A percentile compares a stretch with the other conserved stretches of the same genome.
These are phyloP conservation scores for Sarcophaga variegata DNA, from an alignment of 2,888 invertebrate species.

Conservation along the genomic window DNA sequence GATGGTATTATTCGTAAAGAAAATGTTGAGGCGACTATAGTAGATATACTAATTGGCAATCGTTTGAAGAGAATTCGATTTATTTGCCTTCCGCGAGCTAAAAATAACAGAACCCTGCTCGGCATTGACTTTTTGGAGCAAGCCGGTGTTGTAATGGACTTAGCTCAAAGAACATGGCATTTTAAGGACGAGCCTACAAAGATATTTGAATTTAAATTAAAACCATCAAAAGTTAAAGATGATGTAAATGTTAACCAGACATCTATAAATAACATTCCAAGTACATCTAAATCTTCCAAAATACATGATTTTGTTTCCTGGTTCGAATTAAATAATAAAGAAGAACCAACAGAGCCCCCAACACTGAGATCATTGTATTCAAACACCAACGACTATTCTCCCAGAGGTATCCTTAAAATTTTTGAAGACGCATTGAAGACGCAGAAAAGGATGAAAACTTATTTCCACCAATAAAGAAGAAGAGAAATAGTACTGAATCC, in stretches of 20 bases:
- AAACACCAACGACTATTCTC: constrained; percentile 21
- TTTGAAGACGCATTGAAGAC: constrained; percentile 31
- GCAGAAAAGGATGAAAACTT: not conserved
- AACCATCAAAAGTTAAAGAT: constrained; percentile 17
- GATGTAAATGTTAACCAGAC: not conserved
- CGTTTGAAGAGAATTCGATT: constrained; percentile 66
- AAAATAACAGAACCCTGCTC: constrained; percentile 39
- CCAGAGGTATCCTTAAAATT: constrained; percentile 26
- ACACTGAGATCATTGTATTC: constrained; percentile 5
- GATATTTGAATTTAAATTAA: constrained; percentile 46
- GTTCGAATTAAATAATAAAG: constrained; percentile 21
- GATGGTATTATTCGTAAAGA: constrained; percentile 47
- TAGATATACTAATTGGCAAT: constrained; percentile 44
- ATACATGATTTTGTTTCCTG: constrained; percentile 29
- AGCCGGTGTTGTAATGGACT: constrained; percentile 46
- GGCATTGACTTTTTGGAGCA: constrained; percentile 56
- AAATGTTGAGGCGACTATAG: constrained; percentile 48
- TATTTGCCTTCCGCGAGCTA: constrained; percentile 50
- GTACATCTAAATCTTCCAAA: not conserved
- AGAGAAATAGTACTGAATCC: not conserved
- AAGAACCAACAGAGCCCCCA: not conserved
- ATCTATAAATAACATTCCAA: not conserved
- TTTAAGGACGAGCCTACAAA: constrained; percentile 63
- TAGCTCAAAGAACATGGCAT: constrained; percentile 36
- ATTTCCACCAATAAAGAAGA: constrained; percentile 21